Conservation (phyloP, 2,888 invertebrate species). For the Tigriopus californicus region DNA sequence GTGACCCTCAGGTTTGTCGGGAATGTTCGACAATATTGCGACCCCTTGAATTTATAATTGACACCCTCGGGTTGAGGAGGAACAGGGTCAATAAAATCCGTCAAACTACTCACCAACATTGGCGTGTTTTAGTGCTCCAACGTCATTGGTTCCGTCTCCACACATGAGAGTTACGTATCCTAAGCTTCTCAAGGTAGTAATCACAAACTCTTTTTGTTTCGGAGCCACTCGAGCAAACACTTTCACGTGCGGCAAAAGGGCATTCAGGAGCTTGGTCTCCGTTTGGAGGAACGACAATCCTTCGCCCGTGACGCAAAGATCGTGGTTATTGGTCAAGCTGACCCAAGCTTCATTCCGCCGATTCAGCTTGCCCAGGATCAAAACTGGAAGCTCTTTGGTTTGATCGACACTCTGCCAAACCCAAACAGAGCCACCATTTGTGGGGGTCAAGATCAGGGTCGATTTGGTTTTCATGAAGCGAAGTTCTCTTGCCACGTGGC, state of each 20-base stretch:
- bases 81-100: slow-evolving; percentile 23
- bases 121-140: slow-evolving; percentile 94
- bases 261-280: slow-evolving; percentile 41
- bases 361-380: slow-evolving; percentile 10
- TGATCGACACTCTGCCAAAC: slow-evolving; percentile 57
- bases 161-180: slow-evolving; percentile 93
- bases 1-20: slow-evolving; percentile 28
- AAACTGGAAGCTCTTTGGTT: slow-evolving; percentile 36
- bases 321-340: slow-evolving; percentile 50
- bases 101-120: slow-evolving; percentile 39
- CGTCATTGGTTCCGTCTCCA: slow-evolving; percentile 99
- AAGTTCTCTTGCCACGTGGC: slow-evolving; percentile 88
- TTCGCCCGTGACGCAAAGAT: slow-evolving; percentile 73
- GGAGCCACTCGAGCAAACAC: slow-evolving; percentile 95
- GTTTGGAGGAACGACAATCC: slow-evolving; percentile 50
- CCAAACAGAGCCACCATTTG: slow-evolving; percentile 33
- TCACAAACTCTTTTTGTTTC: slow-evolving; percentile 91
- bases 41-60: not conserved
- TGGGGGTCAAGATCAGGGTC: slow-evolving; percentile 41
- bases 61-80: not conserved
- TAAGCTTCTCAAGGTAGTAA: slow-evolving; percentile 64
- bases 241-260: slow-evolving; percentile 62
- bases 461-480: slow-evolving; percentile 50
- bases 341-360: slow-evolving; percentile 26
- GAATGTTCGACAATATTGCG: slow-evolving; percentile 65